Evolutionary conservation across 1,140 invertebrate genomes (phyloP), one percentile per base, ranked within the genome.

Genomic region (Drosophila orena): DNA sequence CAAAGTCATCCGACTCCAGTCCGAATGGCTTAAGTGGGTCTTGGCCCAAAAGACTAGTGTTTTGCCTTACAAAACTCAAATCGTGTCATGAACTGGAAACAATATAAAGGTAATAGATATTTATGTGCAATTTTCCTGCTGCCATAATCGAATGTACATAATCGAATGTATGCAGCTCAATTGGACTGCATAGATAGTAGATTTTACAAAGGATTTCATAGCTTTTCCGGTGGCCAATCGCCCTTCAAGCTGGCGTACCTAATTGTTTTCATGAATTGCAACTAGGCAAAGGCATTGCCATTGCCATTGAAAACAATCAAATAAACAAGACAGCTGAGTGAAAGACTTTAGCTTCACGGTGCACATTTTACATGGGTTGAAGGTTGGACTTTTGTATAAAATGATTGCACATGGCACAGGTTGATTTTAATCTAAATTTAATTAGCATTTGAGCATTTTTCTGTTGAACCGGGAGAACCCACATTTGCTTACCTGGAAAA

Each of bases 301-400:
- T 30, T 50, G 64, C 30, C 20, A 20, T 12, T 37, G 10, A 68
- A 52, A 35, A n/a, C 37, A 35, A 40, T 49, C 11, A 50, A 68
- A 17, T 50, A 35, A 66, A 64, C 58, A 49, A 66, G 59, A 30
- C 58, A 38, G 58, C 24, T 40, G 58, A 46, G 54, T 30, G 35
- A 61, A 59, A 61, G 54, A 42, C 37, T 59, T 59, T 43, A 15
- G 27, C 20, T 30, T 12, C 10, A 12, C 0, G 24, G 14, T 40
- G 37, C 4, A 42, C 40, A 61, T 34, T 6, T 58, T 42, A 30
- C 22, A 10, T 27, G 3, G 4, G 5, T 17, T 59, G 11, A 57
- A 56, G 7, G 52, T 4, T 22, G 24, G 40, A 7, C 22, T 30
- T 40, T 14, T 57, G 12, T 2, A 2, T 4, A 1, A 11, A 11